phyloP scores from a whole-genome alignment of 1,140 invertebrate genomes.

The Drosophila nebulosa region DNA sequence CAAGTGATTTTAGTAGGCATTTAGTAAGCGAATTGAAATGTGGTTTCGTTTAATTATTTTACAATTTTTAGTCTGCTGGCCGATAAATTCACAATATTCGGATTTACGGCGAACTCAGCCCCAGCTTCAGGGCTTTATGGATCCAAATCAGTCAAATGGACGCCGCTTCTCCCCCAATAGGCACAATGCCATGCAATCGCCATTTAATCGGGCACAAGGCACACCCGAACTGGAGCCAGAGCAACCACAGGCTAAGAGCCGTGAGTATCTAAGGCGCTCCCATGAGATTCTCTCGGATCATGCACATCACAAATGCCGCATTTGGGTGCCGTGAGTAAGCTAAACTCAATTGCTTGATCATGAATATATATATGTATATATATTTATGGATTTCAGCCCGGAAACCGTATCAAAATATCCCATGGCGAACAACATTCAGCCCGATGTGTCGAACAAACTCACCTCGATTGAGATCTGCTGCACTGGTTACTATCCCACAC shows the following conservation, averaged over 20 bases:
- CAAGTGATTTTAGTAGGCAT: conserved; percentile 47
- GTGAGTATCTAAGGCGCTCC: conserved; percentile 43
- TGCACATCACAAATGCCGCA: conserved; percentile 53
- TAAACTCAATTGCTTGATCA: not conserved
- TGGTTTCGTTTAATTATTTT: conserved; percentile 15
- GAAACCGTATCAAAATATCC: conserved; percentile 56
- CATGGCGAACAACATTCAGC: conserved; percentile 35
- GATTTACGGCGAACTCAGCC: conserved; percentile 24
- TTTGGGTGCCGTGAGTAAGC: conserved; percentile 72
- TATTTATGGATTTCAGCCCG: conserved; percentile 6
- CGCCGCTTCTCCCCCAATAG: not conserved
- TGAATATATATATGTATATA: no score
- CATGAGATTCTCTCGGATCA: conserved; percentile 32
- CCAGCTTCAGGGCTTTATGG: not conserved
- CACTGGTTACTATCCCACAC: conserved; percentile 82
- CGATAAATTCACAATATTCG: conserved; percentile 20
- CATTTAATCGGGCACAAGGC: not conserved
- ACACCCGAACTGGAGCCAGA: not conserved
- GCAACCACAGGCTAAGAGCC: conserved; percentile 16
- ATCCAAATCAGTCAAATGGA: not conserved
- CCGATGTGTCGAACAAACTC: conserved; percentile 46
- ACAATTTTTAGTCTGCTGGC: conserved; percentile 2
- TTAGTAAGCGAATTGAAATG: conserved; percentile 40
- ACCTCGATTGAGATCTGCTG: conserved; percentile 82
- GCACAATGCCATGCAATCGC: conserved; percentile 25